phyloP scores from a whole-genome alignment of 1,140 invertebrate species.

The Tribolium madens region DNA sequence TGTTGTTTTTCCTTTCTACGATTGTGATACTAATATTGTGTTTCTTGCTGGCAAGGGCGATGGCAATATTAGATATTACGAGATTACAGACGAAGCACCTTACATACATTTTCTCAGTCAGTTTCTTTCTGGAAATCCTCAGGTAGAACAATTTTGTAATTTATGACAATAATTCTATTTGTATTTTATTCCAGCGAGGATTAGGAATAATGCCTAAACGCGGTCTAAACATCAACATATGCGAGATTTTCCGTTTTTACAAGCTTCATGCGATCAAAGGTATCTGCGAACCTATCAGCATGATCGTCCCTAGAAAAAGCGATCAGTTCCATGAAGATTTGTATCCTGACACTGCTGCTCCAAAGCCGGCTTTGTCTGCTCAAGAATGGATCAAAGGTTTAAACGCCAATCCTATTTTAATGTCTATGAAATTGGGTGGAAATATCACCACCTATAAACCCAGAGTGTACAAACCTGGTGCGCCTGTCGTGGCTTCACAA shows the following conservation, averaged over 20 bases:
- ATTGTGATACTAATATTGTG: constrained; percentile 89
- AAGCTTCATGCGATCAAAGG: constrained; percentile 90
- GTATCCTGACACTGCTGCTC: constrained; percentile 91
- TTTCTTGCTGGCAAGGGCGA: constrained; percentile 83
- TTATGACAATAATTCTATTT: constrained; percentile 49
- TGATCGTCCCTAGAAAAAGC: constrained; percentile 90
- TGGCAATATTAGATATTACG: constrained; percentile 95
- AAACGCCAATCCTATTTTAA: constrained; percentile 83
- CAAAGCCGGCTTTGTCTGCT: constrained; percentile 84
- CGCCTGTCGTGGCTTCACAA: constrained; percentile 59
- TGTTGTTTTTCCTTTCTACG: constrained; percentile 93
- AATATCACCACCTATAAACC: constrained; percentile 80
- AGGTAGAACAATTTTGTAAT: constrained; percentile 66
- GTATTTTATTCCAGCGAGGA: constrained; percentile 82
- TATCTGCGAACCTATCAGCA: constrained; percentile 91
- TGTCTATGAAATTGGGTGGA: constrained; percentile 86
- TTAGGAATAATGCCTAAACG: constrained; percentile 94
- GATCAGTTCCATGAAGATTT: constrained; percentile 84
- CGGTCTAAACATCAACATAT: constrained; percentile 83
- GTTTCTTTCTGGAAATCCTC: constrained; percentile 90
- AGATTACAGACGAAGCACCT: constrained; percentile 86
- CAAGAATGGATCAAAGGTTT: constrained; percentile 90
- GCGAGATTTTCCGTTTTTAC: constrained; percentile 93
- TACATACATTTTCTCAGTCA: constrained; percentile 92
- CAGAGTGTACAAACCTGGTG: constrained; percentile 48